Evolutionary conservation across 1,140 invertebrate species (phyloP).

Genomic region (Parasteatoda tepidariorum): DNA sequence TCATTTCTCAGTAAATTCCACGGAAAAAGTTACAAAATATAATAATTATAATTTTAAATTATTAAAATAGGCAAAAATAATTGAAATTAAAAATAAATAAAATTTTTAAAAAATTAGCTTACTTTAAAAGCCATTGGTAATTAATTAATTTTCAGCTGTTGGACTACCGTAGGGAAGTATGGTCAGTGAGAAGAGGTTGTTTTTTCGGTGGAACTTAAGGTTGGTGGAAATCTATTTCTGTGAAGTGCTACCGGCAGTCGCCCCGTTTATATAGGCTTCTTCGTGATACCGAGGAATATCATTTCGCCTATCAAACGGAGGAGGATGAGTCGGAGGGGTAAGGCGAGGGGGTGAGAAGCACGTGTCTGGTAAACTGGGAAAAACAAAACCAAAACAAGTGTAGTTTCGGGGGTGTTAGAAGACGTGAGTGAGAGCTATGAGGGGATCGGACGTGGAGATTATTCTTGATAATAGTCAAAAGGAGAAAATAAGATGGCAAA

Average conservation of each 20-base stretch:
- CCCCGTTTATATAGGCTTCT: neutral
- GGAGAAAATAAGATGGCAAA: neutral
- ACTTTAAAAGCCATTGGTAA: neutral
- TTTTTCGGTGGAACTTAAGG: neutral
- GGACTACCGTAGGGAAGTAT: neutral
- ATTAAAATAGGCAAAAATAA: neutral
- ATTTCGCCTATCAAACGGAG: neutral
- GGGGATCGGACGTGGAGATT: neutral
- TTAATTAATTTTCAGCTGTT: too few relatives aligned
- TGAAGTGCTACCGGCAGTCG: neutral
- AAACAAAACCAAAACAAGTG: neutral
- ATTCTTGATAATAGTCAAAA: neutral
- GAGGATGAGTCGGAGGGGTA: neutral
- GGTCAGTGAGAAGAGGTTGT: neutral
- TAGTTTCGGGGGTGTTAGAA: neutral
- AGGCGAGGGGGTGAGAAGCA: neutral
- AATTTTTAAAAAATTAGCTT: neutral
- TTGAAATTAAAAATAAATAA: neutral
- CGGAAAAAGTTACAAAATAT: neutral
- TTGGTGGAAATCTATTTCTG: too few relatives aligned
- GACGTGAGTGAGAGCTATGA: neutral
- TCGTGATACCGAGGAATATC: neutral
- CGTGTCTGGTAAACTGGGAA: neutral
- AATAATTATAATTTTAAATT: neutral
- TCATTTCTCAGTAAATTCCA: neutral